These are phyloP conservation scores for Patiria pectinifera DNA, from an alignment of 53 echinoderm and acorn worm genomes.

Conservation along the genomic window DNA sequence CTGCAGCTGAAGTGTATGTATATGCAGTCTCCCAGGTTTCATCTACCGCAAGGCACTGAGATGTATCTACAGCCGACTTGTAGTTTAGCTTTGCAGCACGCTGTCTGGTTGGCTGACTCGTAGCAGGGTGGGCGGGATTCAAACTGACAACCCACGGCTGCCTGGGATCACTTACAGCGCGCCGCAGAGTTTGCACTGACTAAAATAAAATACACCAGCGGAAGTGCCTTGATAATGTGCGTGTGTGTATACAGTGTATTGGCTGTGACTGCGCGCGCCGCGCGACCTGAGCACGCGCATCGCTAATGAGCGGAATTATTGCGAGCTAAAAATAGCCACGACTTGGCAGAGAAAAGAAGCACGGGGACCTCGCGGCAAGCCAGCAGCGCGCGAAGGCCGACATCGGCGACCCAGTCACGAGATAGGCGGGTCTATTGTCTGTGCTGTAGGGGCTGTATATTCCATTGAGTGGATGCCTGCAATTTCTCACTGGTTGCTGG, in stretches of 20 bases:
- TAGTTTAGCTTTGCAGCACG: neutral
- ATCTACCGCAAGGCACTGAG: neutral
- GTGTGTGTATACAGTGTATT: neutral
- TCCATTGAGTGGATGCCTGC: slow-evolving; percentile 4
- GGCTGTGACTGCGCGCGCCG: neutral
- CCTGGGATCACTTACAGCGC: slow-evolving; percentile 44
- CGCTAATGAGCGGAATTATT: slow-evolving; percentile 53
- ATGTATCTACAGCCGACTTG: slow-evolving; percentile 1
- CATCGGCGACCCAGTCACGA: neutral
- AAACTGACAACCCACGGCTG: slow-evolving; percentile 43
- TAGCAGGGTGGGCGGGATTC: slow-evolving; percentile 44
- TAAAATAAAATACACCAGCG: neutral
- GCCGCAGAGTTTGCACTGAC: neutral
- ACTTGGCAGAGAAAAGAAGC: slow-evolving; percentile 3
- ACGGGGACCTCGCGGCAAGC: neutral
- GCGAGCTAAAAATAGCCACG: slow-evolving; percentile 51
- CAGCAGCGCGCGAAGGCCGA: slow-evolving; percentile 9
- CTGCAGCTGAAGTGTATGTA: slow-evolving; percentile 11
- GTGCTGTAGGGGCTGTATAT: neutral
- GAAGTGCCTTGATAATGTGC: slow-evolving; percentile 43
- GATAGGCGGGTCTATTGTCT: slow-evolving; percentile 37
- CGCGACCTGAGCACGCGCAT: slow-evolving; percentile 6
- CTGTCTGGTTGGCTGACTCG: slow-evolving; percentile 51
- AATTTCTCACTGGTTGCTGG: slow-evolving; percentile 49
- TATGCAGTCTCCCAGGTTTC: neutral